phyloP scores from a whole-genome alignment of 2,888 invertebrate species.

The Oligia latruncula region DNA sequence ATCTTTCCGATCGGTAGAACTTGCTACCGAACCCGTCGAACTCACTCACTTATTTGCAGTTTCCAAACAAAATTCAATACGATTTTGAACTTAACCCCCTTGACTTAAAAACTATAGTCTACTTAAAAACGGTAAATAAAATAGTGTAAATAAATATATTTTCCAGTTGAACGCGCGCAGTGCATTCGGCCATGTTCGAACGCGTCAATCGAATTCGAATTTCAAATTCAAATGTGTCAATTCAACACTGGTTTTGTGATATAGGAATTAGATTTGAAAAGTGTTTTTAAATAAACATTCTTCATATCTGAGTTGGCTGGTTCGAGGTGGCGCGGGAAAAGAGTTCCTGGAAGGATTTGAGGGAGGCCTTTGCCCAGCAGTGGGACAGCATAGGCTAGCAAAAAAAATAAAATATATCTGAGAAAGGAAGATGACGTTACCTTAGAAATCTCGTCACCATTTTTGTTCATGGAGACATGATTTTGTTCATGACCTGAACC shows the following conservation, averaged over 20 bases:
- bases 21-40: constrained; percentile 80
- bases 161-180: constrained; percentile 80
- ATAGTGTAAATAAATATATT: constrained; percentile 68
- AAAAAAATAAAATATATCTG: too few species aligned
- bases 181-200: constrained; percentile 75
- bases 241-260: constrained; percentile 70
- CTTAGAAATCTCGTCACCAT: neutral
- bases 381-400: too few species aligned
- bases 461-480: neutral
- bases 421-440: neutral
- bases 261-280: constrained; percentile 33
- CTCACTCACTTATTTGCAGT: constrained; percentile 29
- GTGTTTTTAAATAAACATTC: neutral
- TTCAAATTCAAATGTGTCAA: constrained; percentile 80
- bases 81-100: constrained; percentile 44
- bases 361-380: too few species aligned
- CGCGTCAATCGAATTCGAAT: constrained; percentile 81
- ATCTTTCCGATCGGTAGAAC: constrained; percentile 85
- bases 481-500: neutral
- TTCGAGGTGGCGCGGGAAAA: too few species aligned
- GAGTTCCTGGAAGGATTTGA: too few species aligned
- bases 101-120: neutral
- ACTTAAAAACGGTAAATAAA: constrained; percentile 7
- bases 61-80: neutral
- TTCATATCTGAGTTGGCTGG: neutral